Conservation (phyloP, 2,888 invertebrate species). For the Lissocephala sabroskyi region DNA sequence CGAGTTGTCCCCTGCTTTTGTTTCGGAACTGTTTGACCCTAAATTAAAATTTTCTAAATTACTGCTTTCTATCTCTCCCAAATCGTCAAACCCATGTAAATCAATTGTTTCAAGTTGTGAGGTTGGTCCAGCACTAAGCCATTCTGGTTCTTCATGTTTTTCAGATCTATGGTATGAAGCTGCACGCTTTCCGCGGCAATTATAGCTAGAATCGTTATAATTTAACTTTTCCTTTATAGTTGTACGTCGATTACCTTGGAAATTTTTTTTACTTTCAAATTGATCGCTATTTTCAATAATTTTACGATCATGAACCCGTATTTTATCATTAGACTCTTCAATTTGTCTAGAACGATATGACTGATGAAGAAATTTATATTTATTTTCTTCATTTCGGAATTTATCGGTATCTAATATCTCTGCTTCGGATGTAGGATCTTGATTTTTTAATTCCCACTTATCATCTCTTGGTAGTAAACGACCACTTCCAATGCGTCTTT, state of each 20-base stretch:
- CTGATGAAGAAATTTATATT: conserved; percentile 29
- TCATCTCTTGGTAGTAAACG: conserved; percentile 78
- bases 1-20: too few species aligned
- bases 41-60: too few species aligned
- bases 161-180: conserved; percentile 68
- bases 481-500: conserved; percentile 87
- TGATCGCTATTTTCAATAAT: conserved; percentile 42
- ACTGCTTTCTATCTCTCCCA: too few species aligned
- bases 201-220: conserved; percentile 15
- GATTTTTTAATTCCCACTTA: conserved; percentile 73
- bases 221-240: conserved; percentile 34
- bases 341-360: conserved; percentile 23
- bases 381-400: conserved; percentile 19
- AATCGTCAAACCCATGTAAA: conserved; percentile 92
- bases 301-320: conserved; percentile 75
- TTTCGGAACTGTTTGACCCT: too few species aligned
- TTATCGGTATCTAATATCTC: conserved; percentile 28
- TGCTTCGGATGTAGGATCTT: conserved; percentile 23
- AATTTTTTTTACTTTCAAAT: conserved; percentile 43
- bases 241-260: conserved; percentile 24
- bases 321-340: conserved; percentile 20
- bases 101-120: conserved; percentile 95
- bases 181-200: conserved; percentile 29
- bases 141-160: conserved; percentile 88
- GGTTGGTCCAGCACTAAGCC: conserved; percentile 91